A percentile compares a stretch with the other conserved stretches of the same genome.
Conservation (phyloP, 2,797 vertebrate genomes). For the Brachymystax lenok region DNA sequence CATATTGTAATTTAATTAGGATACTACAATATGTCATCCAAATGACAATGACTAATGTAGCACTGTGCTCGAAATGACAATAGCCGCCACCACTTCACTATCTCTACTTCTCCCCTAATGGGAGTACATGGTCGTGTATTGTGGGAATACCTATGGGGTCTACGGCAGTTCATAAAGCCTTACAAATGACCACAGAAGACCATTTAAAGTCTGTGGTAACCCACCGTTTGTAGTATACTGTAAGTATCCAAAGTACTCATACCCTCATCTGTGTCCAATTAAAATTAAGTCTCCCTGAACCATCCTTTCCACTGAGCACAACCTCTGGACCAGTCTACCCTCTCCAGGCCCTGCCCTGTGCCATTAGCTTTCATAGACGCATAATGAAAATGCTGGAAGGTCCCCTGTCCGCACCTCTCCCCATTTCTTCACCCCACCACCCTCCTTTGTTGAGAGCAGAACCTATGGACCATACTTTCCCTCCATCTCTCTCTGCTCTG, state of each 20-base stretch:
- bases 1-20: slow-evolving; percentile 1
- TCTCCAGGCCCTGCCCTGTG: slow-evolving; percentile 26
- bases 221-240: slow-evolving; percentile 30
- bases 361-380: slow-evolving; percentile 62
- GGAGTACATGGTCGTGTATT: not conserved
- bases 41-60: not conserved
- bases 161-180: slow-evolving; percentile 21
- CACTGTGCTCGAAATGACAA: not conserved
- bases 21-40: not conserved
- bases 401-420: slow-evolving; percentile 10
- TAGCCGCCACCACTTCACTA: not conserved
- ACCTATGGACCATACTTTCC: slow-evolving; percentile 1
- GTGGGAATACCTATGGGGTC: not conserved
- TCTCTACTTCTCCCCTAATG: not conserved
- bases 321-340: slow-evolving; percentile 54
- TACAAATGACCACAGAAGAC: slow-evolving; percentile 61
- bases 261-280: slow-evolving; percentile 73
- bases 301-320: slow-evolving; percentile 56
- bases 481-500: slow-evolving; percentile 20
- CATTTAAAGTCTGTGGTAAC: not conserved
- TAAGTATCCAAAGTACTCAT: slow-evolving; percentile 48
- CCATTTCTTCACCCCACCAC: not conserved
- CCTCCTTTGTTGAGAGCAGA: not conserved
- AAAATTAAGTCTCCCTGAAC: slow-evolving; percentile 59
- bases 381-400: too few species aligned